A percentile compares a stretch with the other conserved stretches of the same genome.
These are phyloP conservation scores for Amblyjoppa proteus DNA, from an alignment of 2,888 invertebrate genomes.

Conservation along the genomic window DNA sequence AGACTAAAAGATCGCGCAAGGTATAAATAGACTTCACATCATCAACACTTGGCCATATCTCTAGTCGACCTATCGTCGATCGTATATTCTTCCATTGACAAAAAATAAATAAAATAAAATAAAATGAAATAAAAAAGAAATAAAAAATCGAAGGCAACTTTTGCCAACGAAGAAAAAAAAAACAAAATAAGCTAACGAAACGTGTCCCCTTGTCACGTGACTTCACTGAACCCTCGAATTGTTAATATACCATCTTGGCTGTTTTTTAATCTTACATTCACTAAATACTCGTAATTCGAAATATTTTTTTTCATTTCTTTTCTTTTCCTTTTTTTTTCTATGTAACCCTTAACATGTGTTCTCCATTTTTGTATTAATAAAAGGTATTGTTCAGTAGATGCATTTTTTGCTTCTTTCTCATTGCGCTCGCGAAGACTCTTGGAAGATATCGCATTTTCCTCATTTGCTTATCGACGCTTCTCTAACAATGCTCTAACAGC, in stretches of 20 bases:
- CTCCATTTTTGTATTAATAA: slow-evolving; percentile 77
- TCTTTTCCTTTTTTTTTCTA: slow-evolving; percentile 52
- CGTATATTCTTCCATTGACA: slow-evolving; percentile 11
- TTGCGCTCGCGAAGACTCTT: slow-evolving; percentile 55
- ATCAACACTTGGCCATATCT: slow-evolving; percentile 10
- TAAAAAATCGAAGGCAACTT: not conserved
- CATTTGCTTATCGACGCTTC: slow-evolving; percentile 31
- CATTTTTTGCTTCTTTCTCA: slow-evolving; percentile 78
- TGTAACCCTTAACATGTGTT: slow-evolving; percentile 71
- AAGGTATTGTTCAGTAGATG: slow-evolving; percentile 76
- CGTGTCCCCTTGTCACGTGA: not conserved
- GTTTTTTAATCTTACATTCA: slow-evolving; percentile 7
- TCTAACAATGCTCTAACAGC: slow-evolving; percentile 12
- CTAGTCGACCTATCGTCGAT: slow-evolving; percentile 9
- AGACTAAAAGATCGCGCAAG: slow-evolving; percentile 86
- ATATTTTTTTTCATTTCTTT: slow-evolving; percentile 29
- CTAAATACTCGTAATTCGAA: slow-evolving; percentile 41
- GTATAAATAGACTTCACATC: slow-evolving; percentile 82
- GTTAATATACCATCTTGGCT: not conserved
- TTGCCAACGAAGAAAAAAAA: not conserved
- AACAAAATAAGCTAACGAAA: not conserved
- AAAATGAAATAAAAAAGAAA: not conserved
- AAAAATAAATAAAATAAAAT: not conserved
- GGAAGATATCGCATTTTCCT: slow-evolving; percentile 40
- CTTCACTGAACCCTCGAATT: not conserved